phyloP scores from a whole-genome alignment of 2,797 vertebrate genomes.

The Onychomys arenicola region DNA sequence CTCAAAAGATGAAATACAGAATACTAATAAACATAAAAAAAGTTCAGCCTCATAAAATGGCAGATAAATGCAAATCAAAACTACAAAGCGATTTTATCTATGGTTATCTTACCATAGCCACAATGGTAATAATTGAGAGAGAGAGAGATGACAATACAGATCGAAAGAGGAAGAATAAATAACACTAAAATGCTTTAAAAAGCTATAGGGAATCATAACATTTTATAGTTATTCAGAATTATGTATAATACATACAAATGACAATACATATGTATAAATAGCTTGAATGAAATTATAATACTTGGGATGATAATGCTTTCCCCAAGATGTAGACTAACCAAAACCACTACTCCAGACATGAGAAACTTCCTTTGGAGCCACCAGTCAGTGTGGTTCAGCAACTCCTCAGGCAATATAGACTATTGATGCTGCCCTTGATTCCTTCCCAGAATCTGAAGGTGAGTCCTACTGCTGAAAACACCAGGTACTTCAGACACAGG shows the following conservation, averaged over 20 bases:
- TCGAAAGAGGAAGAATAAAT: background rate
- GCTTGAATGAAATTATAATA: background rate
- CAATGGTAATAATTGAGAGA: background rate
- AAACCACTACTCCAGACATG: background rate
- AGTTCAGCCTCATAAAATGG: background rate
- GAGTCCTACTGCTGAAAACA: background rate
- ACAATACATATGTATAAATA: too few species aligned
- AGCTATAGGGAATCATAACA: too few species aligned
- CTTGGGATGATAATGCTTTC: background rate
- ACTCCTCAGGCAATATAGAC: too few species aligned
- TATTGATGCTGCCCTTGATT: background rate
- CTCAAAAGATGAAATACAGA: background rate
- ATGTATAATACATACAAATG: background rate
- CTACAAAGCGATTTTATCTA: background rate
- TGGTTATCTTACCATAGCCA: background rate
- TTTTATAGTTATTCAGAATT: background rate
- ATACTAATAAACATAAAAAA: background rate
- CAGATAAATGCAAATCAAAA: background rate
- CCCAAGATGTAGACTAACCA: background rate
- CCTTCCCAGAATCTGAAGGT: background rate
- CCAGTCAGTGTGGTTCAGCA: background rate
- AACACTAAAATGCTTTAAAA: background rate
- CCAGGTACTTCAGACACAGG: background rate
- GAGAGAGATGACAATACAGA: background rate
- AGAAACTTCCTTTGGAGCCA: background rate